phyloP scores from a whole-genome alignment of 64 coral and sea anemone species.

The Actinia tenebrosa region DNA sequence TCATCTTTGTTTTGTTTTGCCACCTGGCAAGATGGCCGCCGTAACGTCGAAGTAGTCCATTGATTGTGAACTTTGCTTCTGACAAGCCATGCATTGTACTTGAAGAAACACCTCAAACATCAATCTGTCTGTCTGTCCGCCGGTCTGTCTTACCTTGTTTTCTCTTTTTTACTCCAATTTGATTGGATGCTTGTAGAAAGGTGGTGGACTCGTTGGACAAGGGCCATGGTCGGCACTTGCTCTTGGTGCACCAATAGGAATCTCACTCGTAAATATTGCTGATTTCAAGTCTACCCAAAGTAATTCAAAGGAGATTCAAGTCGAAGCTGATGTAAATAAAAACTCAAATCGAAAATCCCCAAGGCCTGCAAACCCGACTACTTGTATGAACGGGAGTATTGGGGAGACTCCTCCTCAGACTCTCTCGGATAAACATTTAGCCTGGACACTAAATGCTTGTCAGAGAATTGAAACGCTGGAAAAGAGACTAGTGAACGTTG shows the following conservation, averaged over 20 bases:
- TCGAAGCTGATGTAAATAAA: conserved; percentile 2
- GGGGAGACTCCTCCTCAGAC: conserved; percentile 3
- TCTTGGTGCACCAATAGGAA: conserved; percentile 17
- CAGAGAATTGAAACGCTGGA: conserved; percentile 19
- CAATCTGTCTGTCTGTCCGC: too few relatives aligned
- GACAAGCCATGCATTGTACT: too few relatives aligned
- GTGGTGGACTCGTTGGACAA: conserved; percentile 5
- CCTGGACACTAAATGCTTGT: conserved; percentile 14
- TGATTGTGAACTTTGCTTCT: too few relatives aligned
- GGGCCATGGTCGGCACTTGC: conserved; percentile 22
- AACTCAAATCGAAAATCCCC: not conserved
- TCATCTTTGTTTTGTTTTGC: too few relatives aligned
- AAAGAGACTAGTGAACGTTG: not conserved
- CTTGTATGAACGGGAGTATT: conserved; percentile 18
- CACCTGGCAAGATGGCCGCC: too few relatives aligned
- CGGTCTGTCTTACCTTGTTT: too few relatives aligned
- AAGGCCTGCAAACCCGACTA: not conserved
- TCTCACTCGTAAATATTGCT: not conserved
- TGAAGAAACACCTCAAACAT: too few relatives aligned
- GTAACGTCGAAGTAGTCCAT: too few relatives aligned
- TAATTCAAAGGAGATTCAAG: not conserved
- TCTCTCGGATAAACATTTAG: not conserved
- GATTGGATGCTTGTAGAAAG: not conserved
- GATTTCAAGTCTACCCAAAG: not conserved
- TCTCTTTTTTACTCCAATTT: not conserved